These are phyloP conservation scores for Spilosoma lubricipeda DNA, from an alignment of 2,888 invertebrate species.

Conservation along the genomic window DNA sequence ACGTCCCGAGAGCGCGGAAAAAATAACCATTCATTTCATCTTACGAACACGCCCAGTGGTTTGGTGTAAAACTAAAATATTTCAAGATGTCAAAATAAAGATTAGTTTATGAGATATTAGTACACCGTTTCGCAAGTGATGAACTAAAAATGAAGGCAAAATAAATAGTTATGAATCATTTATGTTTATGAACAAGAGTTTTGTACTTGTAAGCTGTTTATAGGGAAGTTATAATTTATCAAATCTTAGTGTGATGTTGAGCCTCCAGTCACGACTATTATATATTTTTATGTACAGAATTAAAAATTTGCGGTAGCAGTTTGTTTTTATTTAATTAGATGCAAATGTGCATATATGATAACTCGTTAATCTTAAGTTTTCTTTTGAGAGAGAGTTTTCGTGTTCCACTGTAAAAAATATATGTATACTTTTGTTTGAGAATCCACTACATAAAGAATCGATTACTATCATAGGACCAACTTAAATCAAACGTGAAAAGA, in stretches of 20 bases:
- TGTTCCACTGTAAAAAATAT: too few species aligned
- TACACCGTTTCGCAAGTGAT: slow-evolving; percentile 8
- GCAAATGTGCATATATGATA: too few species aligned
- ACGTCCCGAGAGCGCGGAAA: slow-evolving; percentile 20
- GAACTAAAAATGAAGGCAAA: not conserved
- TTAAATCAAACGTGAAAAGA: too few species aligned
- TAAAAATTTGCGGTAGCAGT: slow-evolving; percentile 10
- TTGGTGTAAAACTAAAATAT: slow-evolving; percentile 17
- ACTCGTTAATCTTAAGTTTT: too few species aligned
- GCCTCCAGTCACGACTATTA: slow-evolving; percentile 13
- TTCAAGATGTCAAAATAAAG: slow-evolving; percentile 21
- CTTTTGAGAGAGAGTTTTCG: too few species aligned
- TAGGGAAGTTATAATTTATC: slow-evolving; percentile 6
- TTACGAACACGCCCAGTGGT: slow-evolving; percentile 25
- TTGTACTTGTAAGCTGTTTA: slow-evolving; percentile 7
- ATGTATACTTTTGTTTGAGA: too few species aligned
- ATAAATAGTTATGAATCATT: not conserved
- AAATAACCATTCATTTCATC: slow-evolving; percentile 53
- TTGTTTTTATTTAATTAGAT: not conserved
- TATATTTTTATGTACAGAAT: slow-evolving; percentile 1
- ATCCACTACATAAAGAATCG: too few species aligned
- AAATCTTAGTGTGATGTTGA: slow-evolving; percentile 11
- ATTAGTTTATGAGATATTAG: slow-evolving; percentile 18
- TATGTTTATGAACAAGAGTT: not conserved
- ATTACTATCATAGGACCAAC: too few species aligned